phyloP scores from a whole-genome alignment of 2,888 invertebrate species.

The Apomyelois bistriatella region DNA sequence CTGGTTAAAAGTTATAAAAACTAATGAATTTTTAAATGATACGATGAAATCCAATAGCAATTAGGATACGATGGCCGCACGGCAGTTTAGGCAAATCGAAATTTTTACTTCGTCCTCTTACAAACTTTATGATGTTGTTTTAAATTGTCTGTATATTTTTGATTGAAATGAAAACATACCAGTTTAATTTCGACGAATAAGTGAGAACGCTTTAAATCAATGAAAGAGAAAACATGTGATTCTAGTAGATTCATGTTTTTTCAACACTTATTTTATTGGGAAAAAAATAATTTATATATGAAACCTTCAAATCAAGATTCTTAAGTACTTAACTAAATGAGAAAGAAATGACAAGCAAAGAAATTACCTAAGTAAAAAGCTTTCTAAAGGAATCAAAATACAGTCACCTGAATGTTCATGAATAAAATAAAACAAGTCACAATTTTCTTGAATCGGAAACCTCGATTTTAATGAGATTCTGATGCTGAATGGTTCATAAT shows the following conservation, averaged over 20 bases:
- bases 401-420: not conserved
- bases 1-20: constrained; percentile 23
- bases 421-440: not conserved
- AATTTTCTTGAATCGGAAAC: not conserved
- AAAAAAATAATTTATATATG: too few species aligned
- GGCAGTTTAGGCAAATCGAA: constrained; percentile 1
- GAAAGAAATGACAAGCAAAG: not conserved
- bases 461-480: not conserved
- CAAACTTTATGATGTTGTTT: not conserved
- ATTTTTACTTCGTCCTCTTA: constrained; percentile 1
- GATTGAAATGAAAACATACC: not conserved
- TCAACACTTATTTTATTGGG: too few species aligned
- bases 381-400: not conserved
- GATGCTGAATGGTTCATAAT: constrained; percentile 2
- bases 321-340: too few species aligned
- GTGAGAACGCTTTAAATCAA: too few species aligned
- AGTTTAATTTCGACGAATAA: too few species aligned
- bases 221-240: too few species aligned
- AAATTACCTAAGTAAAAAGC: not conserved
- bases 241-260: too few species aligned
- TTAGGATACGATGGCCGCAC: constrained; percentile 18
- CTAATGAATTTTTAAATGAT: constrained; percentile 34
- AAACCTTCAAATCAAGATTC: too few species aligned
- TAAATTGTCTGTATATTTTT: not conserved
- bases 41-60: constrained; percentile 33